phyloP scores from a whole-genome alignment of 1,140 invertebrate species.

The Aethina tumida region DNA sequence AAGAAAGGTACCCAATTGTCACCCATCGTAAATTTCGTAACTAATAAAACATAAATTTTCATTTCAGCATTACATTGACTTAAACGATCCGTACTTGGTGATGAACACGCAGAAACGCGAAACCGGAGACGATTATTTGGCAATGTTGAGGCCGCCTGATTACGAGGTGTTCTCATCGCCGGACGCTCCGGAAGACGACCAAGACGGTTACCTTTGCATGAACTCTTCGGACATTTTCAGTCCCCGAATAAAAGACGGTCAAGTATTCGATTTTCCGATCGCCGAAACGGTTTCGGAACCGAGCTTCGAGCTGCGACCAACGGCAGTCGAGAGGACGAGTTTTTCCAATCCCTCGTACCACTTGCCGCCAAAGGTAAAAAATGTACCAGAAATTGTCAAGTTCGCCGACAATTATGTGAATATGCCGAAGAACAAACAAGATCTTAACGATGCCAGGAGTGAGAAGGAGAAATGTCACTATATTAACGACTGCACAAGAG shows the following conservation, averaged over 20 bases:
- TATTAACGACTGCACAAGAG: no score
- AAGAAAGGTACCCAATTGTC: conserved; percentile 57
- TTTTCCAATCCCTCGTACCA: no score
- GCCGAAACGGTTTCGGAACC: background rate
- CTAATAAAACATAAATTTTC: conserved; percentile 9
- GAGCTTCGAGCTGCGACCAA: conserved; percentile 3
- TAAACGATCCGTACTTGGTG: conserved; percentile 69
- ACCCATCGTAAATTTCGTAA: no score
- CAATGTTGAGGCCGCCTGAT: conserved; percentile 64
- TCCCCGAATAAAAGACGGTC: conserved; percentile 24
- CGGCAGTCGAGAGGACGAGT: conserved; percentile 9
- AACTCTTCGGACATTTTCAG: conserved; percentile 41
- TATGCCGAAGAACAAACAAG: no score
- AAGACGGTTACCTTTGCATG: conserved; percentile 34
- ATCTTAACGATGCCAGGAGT: no score
- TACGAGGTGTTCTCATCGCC: conserved; percentile 47
- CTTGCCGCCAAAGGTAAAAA: no score
- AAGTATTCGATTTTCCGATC: conserved; percentile 3
- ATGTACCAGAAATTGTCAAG: no score
- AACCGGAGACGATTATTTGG: conserved; percentile 61
- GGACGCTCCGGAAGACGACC: conserved; percentile 46
- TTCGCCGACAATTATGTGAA: no score
- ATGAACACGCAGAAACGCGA: conserved; percentile 50
- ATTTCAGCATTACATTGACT: conserved; percentile 70
- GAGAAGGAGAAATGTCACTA: no score